Base-by-base conservation (phyloP, 2,797 vertebrate species). In the Perdix hodgsoniae region DNA sequence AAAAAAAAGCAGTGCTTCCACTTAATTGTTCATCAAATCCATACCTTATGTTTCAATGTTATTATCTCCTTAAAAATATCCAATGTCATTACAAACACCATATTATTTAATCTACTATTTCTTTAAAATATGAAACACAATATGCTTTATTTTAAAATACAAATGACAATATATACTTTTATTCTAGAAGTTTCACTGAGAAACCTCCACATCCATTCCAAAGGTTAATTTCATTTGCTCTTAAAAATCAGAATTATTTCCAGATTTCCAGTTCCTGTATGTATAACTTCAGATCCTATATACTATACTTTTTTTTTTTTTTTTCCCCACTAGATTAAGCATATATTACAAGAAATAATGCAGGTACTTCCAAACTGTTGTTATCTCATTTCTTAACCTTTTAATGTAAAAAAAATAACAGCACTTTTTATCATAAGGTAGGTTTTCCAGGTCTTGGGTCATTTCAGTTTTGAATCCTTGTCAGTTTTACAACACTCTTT, bases 261-360 rank as follows among this genome's bases (percentile, higher is more conserved):
- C 40, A 42, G 61, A 77, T 85, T 92, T 95, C 76, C 40, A 42
- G 61, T 67, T 82, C 52, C 37, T 85, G 66, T 85, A 92, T 85
- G 24, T 72, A 33, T 80, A 83, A 40, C 49, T 89, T 87, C 23
- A 44, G 10, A 45, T 91, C 18, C 40, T 83, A 75, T 26, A 61
- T 76, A 54, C 82, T 87, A 42, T 49, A 22, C 35, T 56, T 94
- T 96, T 94, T 42, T 42, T 42, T 8, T 59, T 94, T 96, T 94
- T 18, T 40, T 40, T 6, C 13, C 39, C 86, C 93, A 54, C 26
- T 67, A 80, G 81, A 89, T 85, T 93, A 89, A 93, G 87, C 57
- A 83, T 9, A 15, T 12, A 83, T 94, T 93, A 80, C 19, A 61
- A 92, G 85, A 93, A 95, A 91, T 70, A 89, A 86, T 88, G 45